Base-by-base conservation (phyloP, 2,888 invertebrate genomes). In the Zaprionus bogoriensis region DNA sequence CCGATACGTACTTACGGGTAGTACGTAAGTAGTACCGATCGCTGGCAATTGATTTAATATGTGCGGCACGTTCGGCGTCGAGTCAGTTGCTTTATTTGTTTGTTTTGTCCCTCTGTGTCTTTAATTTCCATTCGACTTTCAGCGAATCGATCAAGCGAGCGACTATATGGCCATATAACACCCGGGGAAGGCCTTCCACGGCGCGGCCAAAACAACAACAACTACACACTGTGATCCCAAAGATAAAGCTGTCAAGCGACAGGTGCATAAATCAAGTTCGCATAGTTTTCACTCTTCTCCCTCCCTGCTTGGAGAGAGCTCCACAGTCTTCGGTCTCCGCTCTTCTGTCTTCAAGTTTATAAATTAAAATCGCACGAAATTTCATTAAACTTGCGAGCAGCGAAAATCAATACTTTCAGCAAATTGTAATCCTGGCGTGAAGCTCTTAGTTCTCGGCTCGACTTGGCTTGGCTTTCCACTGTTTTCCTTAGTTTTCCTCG, bases 71-170 rank as follows among this genome's bases (percentile, higher is more conserved):
- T 79, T 51, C 45, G 30, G 44, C 28, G n/a, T n/a, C 55, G 42
- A 48, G 36, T 45, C 53, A 22, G 59, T 66, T 63, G 38, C 61
- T 52, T 65, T 68, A 76, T 75, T 75, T 75, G 65, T 71, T 74
- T 75, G 27, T 63, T 51, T n/a, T 67, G 14, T 50, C 10, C 19
- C 27, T 23, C 27, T 38, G 41, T 50, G 30, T 45, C 60, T 68
- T 62, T 69, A 73, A 82, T 82, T 82, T 79, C 81, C 76, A 78
- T 75, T 67, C 60, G 83, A 73, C 73, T 75, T 76, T 76, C 77
- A 72, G 68, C 66, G 77, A 69, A 81, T 74, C 77, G 76, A 82
- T 76, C 74, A 71, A 55, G 54, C 48, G 50, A 44, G 25, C 7
- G 7, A 32, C 32, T 32, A 32, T 32, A 32, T 36, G 47, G 22